phyloP scores from a whole-genome alignment of 2,113 vertebrate species.

The Podiceps cristatus region DNA sequence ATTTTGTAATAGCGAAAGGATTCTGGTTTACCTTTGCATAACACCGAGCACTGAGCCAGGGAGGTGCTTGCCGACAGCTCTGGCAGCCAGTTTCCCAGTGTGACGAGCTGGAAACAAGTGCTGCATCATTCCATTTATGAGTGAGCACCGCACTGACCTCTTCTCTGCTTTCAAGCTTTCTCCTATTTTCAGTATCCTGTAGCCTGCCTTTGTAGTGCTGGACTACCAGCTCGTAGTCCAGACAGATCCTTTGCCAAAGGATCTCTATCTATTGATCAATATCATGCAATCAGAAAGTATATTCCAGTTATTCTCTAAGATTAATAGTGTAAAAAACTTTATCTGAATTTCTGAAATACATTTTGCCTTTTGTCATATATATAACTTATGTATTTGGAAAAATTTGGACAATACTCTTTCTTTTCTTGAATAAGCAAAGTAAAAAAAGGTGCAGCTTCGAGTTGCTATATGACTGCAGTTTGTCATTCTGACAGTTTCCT shows the following conservation, averaged over 20 bases:
- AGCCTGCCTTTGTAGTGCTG: background rate
- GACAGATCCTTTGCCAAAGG: background rate
- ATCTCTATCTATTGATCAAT: background rate
- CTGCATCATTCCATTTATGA: background rate
- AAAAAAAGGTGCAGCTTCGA: background rate
- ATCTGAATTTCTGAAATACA: background rate
- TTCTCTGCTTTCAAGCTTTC: background rate
- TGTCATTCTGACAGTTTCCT: background rate
- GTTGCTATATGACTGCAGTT: background rate
- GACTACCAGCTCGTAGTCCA: background rate
- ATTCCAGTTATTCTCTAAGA: background rate
- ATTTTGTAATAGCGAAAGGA: background rate
- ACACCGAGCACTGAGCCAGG: background rate
- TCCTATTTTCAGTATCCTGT: background rate
- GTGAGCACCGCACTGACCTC: background rate
- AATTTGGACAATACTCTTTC: background rate
- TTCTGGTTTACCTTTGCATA: background rate
- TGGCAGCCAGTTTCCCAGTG: background rate
- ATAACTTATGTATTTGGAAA: rapidly evolving
- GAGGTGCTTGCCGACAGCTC: background rate
- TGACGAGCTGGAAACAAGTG: background rate
- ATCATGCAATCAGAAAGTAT: background rate
- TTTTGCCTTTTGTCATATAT: background rate
- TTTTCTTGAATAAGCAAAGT: background rate
- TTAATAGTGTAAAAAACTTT: background rate